Conservation (phyloP, 2,113 vertebrate genomes). For the Macrotus californicus region DNA sequence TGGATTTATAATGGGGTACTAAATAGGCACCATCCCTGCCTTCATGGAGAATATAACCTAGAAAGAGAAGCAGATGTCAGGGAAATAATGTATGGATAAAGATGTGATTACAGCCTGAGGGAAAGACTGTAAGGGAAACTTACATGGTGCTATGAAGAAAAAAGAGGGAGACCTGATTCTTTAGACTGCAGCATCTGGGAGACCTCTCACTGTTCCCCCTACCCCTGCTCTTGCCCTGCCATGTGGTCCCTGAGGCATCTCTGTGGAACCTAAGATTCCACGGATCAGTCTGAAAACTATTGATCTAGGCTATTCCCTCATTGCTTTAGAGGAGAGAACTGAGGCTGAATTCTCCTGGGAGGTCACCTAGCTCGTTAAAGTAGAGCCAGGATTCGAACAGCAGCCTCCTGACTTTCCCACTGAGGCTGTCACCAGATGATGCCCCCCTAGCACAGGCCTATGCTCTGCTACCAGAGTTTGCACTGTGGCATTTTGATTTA, state of each 20-base stretch:
- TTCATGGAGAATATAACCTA: background rate
- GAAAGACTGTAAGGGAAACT: background rate
- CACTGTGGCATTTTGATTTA: background rate
- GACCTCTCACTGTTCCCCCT: accelerated
- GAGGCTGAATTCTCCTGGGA: background rate
- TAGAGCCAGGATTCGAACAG: background rate
- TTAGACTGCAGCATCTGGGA: background rate
- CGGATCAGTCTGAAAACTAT: background rate
- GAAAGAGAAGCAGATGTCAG: background rate
- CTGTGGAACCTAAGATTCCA: background rate
- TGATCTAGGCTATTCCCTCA: background rate
- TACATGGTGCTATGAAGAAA: background rate
- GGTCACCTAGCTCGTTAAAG: background rate
- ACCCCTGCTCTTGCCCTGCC: background rate
- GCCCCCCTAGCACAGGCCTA: background rate
- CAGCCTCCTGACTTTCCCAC: background rate
- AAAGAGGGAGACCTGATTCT: background rate
- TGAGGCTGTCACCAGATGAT: background rate
- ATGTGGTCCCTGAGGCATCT: background rate
- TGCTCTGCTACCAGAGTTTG: background rate
- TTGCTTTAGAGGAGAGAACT: background rate
- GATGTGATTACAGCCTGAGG: background rate
- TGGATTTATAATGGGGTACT: background rate
- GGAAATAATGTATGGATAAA: background rate
- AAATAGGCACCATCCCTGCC: background rate